Conservation (phyloP, 2,797 vertebrate species). For the Pogoniulus pusillus region DNA sequence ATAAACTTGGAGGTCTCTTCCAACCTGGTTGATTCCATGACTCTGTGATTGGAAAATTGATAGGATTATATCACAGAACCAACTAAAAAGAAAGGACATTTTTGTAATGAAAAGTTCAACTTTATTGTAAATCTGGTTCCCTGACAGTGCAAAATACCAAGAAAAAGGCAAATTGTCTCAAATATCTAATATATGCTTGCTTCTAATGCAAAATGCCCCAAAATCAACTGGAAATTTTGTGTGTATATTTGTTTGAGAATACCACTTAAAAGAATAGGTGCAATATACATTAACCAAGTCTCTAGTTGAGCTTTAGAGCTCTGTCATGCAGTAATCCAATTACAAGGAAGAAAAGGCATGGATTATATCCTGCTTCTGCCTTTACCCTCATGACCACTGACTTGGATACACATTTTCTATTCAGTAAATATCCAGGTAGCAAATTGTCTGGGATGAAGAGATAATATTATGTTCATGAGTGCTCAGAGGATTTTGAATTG, state of each 20-base stretch:
- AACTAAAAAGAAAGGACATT: not conserved
- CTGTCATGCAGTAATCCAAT: not conserved
- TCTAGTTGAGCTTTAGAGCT: not conserved
- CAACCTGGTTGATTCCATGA: no score
- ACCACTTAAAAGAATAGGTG: not conserved
- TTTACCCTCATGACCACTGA: not conserved
- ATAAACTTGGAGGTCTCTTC: no score
- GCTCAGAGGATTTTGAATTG: not conserved
- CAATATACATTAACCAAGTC: not conserved
- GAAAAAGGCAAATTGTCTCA: not conserved
- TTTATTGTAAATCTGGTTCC: not conserved
- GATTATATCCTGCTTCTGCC: not conserved
- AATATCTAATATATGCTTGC: not conserved
- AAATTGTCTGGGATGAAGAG: not conserved
- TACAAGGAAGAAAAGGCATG: not conserved
- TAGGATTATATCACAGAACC: not conserved
- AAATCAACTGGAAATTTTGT: not conserved
- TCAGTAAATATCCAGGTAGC: conserved; percentile 16
- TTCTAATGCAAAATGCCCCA: not conserved
- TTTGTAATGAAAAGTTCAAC: not conserved
- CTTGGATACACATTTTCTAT: not conserved
- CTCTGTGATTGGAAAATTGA: not conserved
- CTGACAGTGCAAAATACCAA: not conserved
- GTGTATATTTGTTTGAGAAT: not conserved
- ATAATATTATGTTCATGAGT: not conserved